phyloP scores from a whole-genome alignment of 2,797 vertebrate species.

The Psittacula echo region DNA sequence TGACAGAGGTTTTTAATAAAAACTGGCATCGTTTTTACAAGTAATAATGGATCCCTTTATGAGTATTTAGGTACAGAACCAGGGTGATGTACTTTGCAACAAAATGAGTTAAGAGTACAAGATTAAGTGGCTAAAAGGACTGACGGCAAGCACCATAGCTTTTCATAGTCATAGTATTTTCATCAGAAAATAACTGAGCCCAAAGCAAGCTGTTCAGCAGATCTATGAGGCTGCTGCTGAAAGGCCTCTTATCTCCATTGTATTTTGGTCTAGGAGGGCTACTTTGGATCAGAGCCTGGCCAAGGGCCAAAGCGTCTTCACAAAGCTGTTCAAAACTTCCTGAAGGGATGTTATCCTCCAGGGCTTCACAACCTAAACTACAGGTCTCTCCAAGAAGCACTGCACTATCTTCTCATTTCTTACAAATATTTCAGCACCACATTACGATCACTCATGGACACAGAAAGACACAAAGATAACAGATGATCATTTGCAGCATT shows the following conservation, averaged over 20 bases:
- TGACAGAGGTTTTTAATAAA: neutral
- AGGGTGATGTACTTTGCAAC: neutral
- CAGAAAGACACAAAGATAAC: neutral
- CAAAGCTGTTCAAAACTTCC: neutral
- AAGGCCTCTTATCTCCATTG: fast-evolving
- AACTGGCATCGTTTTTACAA: neutral
- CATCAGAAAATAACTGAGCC: neutral
- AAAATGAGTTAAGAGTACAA: neutral
- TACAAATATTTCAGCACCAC: neutral
- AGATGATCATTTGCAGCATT: neutral
- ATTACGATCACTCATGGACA: neutral
- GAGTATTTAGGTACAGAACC: neutral
- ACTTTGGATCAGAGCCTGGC: neutral
- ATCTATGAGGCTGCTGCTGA: neutral
- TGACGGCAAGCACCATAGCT: neutral
- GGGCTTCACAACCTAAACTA: neutral
- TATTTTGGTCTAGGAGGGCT: neutral
- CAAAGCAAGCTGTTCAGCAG: neutral
- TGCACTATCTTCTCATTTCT: neutral
- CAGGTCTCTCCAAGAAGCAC: neutral
- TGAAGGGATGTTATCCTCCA: neutral
- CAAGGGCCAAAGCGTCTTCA: neutral
- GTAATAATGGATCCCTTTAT: neutral
- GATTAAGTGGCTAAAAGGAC: neutral
- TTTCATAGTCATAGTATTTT: neutral